Conservation (phyloP, 2,113 vertebrate genomes). For the Gobius niger region DNA sequence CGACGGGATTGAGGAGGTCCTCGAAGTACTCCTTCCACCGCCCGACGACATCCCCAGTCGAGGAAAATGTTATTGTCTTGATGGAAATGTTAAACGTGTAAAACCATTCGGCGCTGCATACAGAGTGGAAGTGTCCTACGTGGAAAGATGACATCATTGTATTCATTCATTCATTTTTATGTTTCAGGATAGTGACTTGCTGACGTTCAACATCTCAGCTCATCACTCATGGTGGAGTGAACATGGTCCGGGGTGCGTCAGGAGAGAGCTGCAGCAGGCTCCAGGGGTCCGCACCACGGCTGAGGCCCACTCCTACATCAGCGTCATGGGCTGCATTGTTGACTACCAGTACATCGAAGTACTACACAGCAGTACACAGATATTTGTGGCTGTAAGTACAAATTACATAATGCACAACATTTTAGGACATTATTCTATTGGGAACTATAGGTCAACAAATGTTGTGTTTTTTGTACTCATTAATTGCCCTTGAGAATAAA, state of each 20-base stretch:
- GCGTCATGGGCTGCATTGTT: constrained; percentile 82
- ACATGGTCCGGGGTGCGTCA: constrained; percentile 84
- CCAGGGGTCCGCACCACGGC: constrained; percentile 72
- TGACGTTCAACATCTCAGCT: constrained; percentile 88
- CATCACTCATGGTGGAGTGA: constrained; percentile 92
- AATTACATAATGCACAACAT: too few relatives aligned
- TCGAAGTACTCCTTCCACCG: too few relatives aligned
- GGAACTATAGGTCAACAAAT: too few relatives aligned
- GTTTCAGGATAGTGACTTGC: constrained; percentile 83
- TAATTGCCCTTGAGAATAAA: too few relatives aligned
- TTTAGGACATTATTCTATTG: too few relatives aligned
- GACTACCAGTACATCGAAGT: constrained; percentile 88
- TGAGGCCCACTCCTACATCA: constrained; percentile 83
- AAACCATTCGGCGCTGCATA: too few relatives aligned
- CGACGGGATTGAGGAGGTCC: too few relatives aligned
- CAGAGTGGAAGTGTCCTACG: too few relatives aligned
- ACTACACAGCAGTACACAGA: constrained; percentile 86
- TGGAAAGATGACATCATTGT: not conserved
- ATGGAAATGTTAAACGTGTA: too few relatives aligned
- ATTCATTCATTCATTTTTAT: not conserved
- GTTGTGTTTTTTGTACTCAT: too few relatives aligned
- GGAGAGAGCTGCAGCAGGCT: constrained; percentile 72
- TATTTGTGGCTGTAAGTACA: constrained; percentile 83
- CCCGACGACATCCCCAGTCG: too few relatives aligned
- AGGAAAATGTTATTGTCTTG: too few relatives aligned